Evolutionary conservation across 2,113 vertebrate genomes (phyloP).

Genomic region (Clarias gariepinus): DNA sequence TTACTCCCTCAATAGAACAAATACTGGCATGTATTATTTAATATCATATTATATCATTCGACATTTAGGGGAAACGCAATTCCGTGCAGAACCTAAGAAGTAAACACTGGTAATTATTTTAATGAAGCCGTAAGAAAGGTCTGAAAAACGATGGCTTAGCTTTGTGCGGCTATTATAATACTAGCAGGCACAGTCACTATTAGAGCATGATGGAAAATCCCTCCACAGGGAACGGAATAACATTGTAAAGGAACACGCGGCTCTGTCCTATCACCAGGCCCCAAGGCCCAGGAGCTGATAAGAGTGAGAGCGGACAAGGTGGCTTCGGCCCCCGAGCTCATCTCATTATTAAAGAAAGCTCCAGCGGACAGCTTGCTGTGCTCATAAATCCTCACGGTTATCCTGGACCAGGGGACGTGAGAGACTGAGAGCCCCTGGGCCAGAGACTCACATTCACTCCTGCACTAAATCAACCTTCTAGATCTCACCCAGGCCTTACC

Average conservation of each 20-base stretch:
- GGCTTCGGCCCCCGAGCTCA: constrained; percentile 44
- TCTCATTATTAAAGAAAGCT: constrained; percentile 53
- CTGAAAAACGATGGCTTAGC: constrained; percentile 5
- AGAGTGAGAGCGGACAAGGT: constrained; percentile 11
- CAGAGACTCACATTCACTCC: constrained; percentile 28
- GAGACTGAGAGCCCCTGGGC: constrained; percentile 42
- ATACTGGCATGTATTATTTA: background rate
- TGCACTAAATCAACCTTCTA: constrained; percentile 45
- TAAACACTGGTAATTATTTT: background rate
- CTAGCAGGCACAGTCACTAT: constrained; percentile 19
- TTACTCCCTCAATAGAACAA: background rate
- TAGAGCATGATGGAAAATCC: constrained; percentile 23
- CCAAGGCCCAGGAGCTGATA: constrained; percentile 15
- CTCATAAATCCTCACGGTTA: constrained; percentile 57
- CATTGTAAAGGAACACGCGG: constrained; percentile 11
- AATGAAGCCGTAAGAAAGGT: background rate
- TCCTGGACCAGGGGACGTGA: constrained; percentile 43
- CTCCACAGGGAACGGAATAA: constrained; percentile 13
- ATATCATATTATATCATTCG: background rate
- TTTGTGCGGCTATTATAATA: constrained; percentile 8
- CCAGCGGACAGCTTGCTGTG: constrained; percentile 34
- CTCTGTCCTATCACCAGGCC: constrained; percentile 17
- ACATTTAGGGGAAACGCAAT: background rate
- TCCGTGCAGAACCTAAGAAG: background rate
- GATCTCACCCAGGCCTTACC: constrained; percentile 28